Percentiles rank a stretch among this genome's conserved stretches.
Evolutionary conservation across 1,140 invertebrate species (phyloP).

Genomic region (Pectinophora gossypiella): DNA sequence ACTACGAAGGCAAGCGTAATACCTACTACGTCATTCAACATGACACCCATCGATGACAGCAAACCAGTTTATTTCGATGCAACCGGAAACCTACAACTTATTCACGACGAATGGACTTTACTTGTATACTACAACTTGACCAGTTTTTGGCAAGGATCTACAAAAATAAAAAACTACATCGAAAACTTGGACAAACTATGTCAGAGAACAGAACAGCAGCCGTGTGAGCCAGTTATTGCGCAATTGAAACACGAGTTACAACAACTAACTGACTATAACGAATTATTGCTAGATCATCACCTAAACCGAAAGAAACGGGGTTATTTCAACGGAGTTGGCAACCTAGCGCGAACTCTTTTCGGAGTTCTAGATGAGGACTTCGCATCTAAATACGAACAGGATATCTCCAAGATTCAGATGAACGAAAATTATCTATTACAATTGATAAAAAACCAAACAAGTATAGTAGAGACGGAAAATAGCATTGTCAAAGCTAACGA

Average conservation of each 20-base stretch:
- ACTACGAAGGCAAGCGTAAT: not conserved
- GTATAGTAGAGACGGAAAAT: not conserved
- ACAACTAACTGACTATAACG: not conserved
- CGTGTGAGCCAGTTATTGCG: not conserved
- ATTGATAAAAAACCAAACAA: not conserved
- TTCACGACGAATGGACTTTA: too few species aligned
- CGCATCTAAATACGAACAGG: not conserved
- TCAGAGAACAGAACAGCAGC: not conserved
- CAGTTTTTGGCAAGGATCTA: not conserved
- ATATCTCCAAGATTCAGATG: not conserved
- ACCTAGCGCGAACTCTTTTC: not conserved
- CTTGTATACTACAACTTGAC: not conserved
- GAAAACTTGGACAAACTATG: not conserved
- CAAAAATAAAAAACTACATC: not conserved
- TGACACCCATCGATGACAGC: not conserved
- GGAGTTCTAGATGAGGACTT: constrained; percentile 2
- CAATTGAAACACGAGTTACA: not conserved
- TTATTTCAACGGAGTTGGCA: not conserved
- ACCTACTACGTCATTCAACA: not conserved
- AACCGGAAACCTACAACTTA: not conserved
- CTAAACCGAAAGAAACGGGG: not conserved
- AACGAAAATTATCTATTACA: not conserved
- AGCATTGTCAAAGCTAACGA: not conserved
- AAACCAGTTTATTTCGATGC: not conserved
- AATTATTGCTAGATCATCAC: not conserved